A percentile compares a stretch with the other conserved stretches of the same genome.
These are phyloP conservation scores for Streptopelia turtur DNA, from an alignment of 2,797 vertebrate species.

Conservation along the genomic window DNA sequence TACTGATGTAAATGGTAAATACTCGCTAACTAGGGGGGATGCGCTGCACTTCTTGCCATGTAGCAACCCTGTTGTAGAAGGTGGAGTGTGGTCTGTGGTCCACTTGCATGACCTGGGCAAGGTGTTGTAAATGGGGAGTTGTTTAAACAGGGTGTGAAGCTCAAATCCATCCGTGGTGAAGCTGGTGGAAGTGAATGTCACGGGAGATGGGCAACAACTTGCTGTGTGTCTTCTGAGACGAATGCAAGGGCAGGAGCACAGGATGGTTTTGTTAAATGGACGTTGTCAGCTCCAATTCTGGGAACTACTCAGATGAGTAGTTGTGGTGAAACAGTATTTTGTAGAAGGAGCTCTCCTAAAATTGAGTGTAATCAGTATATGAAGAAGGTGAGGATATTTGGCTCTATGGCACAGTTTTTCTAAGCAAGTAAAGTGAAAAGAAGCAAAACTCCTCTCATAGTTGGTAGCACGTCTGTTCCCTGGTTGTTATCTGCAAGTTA, in stretches of 20 bases:
- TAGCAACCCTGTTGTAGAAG: background rate
- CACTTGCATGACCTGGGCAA: background rate
- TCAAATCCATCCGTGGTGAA: background rate
- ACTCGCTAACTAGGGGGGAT: background rate
- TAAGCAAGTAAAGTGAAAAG: background rate
- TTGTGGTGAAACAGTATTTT: background rate
- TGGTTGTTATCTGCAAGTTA: background rate
- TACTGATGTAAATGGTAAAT: background rate
- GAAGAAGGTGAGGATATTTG: background rate
- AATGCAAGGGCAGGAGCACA: background rate
- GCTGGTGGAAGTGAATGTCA: background rate
- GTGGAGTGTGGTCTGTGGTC: background rate
- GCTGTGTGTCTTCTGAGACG: accelerated
- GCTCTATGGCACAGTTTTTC: background rate
- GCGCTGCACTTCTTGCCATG: background rate
- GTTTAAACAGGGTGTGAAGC: background rate
- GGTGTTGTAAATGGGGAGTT: background rate
- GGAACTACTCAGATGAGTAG: background rate
- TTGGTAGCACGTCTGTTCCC: background rate
- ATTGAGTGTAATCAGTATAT: background rate
- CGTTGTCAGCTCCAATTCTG: background rate
- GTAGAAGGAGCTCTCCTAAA: background rate
- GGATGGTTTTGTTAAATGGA: background rate
- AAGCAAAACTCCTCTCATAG: background rate
- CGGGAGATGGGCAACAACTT: background rate